Percentiles rank a stretch among this genome's conserved stretches.
These are phyloP conservation scores for Chloropsis hardwickii DNA, from an alignment of 2,113 vertebrate genomes.

Conservation along the genomic window DNA sequence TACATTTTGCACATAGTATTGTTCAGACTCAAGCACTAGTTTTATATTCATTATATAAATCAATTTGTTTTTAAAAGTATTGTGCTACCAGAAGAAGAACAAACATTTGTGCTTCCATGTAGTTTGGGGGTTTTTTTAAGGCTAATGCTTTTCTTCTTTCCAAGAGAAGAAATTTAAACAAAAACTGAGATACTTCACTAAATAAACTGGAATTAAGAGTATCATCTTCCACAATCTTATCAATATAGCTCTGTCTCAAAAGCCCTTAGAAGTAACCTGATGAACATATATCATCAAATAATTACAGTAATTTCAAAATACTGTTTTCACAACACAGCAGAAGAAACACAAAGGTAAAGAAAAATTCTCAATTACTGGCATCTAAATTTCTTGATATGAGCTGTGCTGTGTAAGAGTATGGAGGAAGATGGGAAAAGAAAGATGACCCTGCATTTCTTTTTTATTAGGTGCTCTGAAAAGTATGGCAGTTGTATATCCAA, in stretches of 20 bases:
- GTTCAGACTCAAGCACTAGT: neutral
- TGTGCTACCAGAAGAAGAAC: neutral
- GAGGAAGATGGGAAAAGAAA: neutral
- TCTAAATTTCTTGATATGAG: neutral
- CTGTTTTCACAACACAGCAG: neutral
- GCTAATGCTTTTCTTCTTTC: constrained; percentile 4
- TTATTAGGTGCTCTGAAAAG: neutral
- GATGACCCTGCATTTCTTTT: neutral
- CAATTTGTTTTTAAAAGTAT: neutral
- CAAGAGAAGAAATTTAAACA: neutral
- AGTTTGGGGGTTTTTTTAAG: neutral
- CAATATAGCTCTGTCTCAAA: neutral
- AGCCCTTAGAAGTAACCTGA: neutral
- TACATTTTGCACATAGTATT: neutral
- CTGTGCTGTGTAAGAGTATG: neutral
- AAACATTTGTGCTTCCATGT: neutral
- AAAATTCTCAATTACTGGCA: neutral
- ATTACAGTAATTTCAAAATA: neutral
- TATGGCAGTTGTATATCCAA: neutral
- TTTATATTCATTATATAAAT: neutral
- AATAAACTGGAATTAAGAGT: neutral
- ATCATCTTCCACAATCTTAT: neutral
- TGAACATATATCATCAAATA: neutral
- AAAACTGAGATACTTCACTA: neutral
- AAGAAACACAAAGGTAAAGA: neutral